Percentiles rank a stretch among this genome's conserved stretches.
These are phyloP conservation scores for Tetragonula clypearis DNA, from an alignment of 1,140 invertebrate genomes.

Conservation along the genomic window DNA sequence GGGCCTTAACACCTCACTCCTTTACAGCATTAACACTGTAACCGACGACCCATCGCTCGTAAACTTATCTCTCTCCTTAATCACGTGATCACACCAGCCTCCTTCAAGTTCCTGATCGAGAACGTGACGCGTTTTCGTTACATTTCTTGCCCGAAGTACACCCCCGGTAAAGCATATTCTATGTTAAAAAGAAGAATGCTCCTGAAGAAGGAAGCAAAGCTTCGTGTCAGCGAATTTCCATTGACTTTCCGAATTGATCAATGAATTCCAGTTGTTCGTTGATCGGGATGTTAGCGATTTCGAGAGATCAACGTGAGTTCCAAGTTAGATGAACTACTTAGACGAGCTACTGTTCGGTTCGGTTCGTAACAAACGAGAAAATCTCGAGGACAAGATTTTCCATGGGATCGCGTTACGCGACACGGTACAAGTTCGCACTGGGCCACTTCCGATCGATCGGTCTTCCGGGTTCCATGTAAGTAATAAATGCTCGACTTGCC, in stretches of 20 bases:
- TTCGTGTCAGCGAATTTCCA: too few species aligned
- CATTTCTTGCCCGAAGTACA: too few species aligned
- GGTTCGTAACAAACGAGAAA: background rate
- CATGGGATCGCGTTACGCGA: background rate
- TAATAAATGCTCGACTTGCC: conserved; percentile 45
- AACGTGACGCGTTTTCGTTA: too few species aligned
- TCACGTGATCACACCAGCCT: too few species aligned
- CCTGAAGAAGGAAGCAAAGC: background rate
- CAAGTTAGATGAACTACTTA: too few species aligned
- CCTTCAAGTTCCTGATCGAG: too few species aligned
- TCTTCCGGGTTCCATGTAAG: conserved; percentile 58
- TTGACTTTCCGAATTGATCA: too few species aligned
- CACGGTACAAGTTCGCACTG: conserved; percentile 28
- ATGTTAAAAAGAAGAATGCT: background rate
- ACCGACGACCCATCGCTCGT: too few species aligned
- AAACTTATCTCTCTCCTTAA: too few species aligned
- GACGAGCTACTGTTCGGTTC: background rate
- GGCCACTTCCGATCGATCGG: conserved; percentile 59
- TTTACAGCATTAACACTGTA: too few species aligned
- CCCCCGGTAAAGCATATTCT: too few species aligned
- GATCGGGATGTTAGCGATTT: background rate
- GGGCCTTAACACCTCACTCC: too few species aligned
- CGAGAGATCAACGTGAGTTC: background rate
- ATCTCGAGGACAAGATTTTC: conserved; percentile 2
- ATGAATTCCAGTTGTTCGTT: background rate